Base-by-base conservation (phyloP, 2,888 invertebrate species). In the Ceratothoa steindachneri region DNA sequence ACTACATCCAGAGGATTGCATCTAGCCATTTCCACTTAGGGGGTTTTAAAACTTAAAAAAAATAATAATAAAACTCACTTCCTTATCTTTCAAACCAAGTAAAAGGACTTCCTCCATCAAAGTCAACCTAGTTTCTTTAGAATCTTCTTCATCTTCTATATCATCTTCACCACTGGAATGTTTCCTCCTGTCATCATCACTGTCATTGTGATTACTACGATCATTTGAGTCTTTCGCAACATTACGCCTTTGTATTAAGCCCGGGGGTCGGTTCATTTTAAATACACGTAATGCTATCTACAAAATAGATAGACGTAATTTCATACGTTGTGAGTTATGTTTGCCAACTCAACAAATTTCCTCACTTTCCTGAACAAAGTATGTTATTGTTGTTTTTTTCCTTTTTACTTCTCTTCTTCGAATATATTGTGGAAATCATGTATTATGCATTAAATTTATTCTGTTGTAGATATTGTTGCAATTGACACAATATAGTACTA, bases 41-140 rank as follows among this genome's bases (percentile, higher is more conserved):
- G n/a, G n/a, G n/a, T n/a, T n/a, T n/a, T n/a, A n/a, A n/a, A n/a
- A n/a, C n/a, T n/a, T n/a, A n/a, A n/a, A 28, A 29, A 51, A 73
- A 52, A n/a, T 75, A 67, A 29, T 29, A n/a, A 12, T 55, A 29
- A 74, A 41, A 71, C 71, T 71, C 82, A 96, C 98, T 91, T 99
- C 99, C 88, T 98, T 95, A 86, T 99, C 99, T 88, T 99, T 99
- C 81, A 99, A 88, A 68, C 99, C 99, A 83, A 99, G 88, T 71
- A 99, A 87, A 81, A 99, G 87, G 81, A 99, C 97, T 87, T 99
- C 98, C 88, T 99, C 99, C 98, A 99, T 99, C 72, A 99, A 89
- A 60, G 99, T 99, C 82, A 99, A 88, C 82, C 97, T 89, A 67
- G 98, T 96, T 87, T 97, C 97, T 87, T 97, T 60, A n/a, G 77